phyloP scores from a whole-genome alignment of 2,888 invertebrate species.

The Caenorhabditis sinica region DNA sequence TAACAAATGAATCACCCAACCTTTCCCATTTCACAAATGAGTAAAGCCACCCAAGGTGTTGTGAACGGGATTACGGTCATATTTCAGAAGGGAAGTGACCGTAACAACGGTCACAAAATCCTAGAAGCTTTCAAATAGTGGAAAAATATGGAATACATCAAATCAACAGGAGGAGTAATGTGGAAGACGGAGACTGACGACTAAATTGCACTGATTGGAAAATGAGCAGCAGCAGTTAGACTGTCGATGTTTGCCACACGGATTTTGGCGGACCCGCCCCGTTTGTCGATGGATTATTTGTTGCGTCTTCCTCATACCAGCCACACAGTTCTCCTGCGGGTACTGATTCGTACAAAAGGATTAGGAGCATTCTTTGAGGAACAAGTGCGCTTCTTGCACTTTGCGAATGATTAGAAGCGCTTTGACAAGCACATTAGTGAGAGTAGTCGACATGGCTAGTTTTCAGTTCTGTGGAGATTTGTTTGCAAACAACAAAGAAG shows the following conservation, averaged over 20 bases:
- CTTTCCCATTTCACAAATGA: constrained; percentile 5
- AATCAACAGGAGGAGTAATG: background rate
- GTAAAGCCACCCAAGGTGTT: constrained; percentile 50
- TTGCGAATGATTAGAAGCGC: constrained; percentile 45
- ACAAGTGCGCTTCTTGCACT: constrained; percentile 58
- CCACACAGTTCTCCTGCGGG: constrained; percentile 44
- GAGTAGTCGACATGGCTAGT: constrained; percentile 20
- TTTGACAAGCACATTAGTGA: constrained; percentile 34
- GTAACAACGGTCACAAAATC: constrained; percentile 72
- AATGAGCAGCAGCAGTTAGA: constrained; percentile 40
- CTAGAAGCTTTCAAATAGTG: background rate
- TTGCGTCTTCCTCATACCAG: constrained; percentile 52
- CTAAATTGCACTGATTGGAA: constrained; percentile 48
- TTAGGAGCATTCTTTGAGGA: constrained; percentile 60
- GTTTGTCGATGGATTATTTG: constrained; percentile 69
- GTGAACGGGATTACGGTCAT: constrained; percentile 74
- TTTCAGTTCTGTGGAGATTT: background rate
- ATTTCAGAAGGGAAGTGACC: constrained; percentile 47
- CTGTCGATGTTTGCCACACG: constrained; percentile 62
- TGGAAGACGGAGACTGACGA: background rate
- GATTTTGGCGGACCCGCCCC: constrained; percentile 55
- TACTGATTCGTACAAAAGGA: constrained; percentile 65
- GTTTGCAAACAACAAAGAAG: background rate
- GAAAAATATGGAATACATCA: background rate
- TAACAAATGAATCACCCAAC: constrained; percentile 34